These are phyloP conservation scores for Amblyornis subalaris DNA, from an alignment of 2,113 vertebrate species.

Conservation along the genomic window DNA sequence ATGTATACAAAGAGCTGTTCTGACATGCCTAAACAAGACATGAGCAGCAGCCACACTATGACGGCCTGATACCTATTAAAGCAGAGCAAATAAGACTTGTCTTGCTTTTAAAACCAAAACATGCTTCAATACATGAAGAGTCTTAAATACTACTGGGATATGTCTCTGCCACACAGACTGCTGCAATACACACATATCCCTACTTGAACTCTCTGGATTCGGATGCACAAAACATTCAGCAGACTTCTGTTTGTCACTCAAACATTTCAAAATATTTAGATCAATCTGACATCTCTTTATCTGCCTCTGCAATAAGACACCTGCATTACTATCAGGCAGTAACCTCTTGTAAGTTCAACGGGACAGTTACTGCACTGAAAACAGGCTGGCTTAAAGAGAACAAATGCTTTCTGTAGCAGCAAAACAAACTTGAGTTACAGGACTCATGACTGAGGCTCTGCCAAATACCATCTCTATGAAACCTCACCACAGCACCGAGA, in stretches of 20 bases:
- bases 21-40: neutral
- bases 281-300: neutral
- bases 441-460: neutral
- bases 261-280: neutral
- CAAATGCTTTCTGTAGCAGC: neutral
- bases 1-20: neutral
- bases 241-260: neutral
- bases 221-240: neutral
- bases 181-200: neutral
- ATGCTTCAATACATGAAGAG: neutral
- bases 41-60: neutral
- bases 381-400: neutral
- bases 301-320: neutral
- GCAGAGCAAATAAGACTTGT: neutral
- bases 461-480: neutral
- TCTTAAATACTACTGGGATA: neutral
- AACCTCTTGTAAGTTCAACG: neutral
- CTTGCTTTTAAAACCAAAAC: neutral
- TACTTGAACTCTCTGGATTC: neutral
- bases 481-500: neutral
- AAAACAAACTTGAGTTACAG: neutral
- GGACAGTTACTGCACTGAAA: neutral
- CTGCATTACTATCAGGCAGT: neutral
- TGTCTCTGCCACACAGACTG: neutral
- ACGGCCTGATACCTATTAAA: neutral